Conservation (phyloP, 2,797 vertebrate genomes). For the Pogonophryne albipinna region DNA sequence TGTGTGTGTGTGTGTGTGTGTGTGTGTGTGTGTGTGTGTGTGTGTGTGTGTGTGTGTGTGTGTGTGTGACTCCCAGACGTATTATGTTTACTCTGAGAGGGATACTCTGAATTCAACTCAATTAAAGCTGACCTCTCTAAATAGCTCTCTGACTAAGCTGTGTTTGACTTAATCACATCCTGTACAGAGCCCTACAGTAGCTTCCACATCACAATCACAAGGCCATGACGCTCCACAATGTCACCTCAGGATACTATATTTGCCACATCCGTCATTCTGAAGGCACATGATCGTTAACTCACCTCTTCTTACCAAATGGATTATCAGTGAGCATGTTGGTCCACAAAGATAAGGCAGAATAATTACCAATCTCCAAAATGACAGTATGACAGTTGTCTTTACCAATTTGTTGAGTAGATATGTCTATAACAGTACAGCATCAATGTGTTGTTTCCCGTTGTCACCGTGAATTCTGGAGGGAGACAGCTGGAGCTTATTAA, state of each 20-base stretch:
- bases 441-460: slow-evolving; percentile 26
- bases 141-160: slow-evolving; percentile 67
- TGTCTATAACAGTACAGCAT: slow-evolving; percentile 13
- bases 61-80: slow-evolving; percentile 30
- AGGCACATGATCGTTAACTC: slow-evolving; percentile 45
- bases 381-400: not conserved
- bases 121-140: slow-evolving; percentile 75
- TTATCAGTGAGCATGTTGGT: not conserved
- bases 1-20: slow-evolving; percentile 20
- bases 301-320: slow-evolving; percentile 17
- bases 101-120: slow-evolving; percentile 42
- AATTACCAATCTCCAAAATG: slow-evolving; percentile 7
- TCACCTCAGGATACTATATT: slow-evolving; percentile 55
- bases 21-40: slow-evolving; percentile 15
- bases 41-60: not conserved
- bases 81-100: slow-evolving; percentile 28
- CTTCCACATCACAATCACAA: slow-evolving; percentile 49
- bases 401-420: not conserved
- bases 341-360: not conserved
- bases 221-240: slow-evolving; percentile 24
- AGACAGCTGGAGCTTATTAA: slow-evolving; percentile 80
- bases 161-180: slow-evolving; percentile 68
- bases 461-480: slow-evolving; percentile 50
- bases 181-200: not conserved
- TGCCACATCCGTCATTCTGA: slow-evolving; percentile 28